phyloP scores from a whole-genome alignment of 2,888 invertebrate species.

The Polydrusus pterygomalis region DNA sequence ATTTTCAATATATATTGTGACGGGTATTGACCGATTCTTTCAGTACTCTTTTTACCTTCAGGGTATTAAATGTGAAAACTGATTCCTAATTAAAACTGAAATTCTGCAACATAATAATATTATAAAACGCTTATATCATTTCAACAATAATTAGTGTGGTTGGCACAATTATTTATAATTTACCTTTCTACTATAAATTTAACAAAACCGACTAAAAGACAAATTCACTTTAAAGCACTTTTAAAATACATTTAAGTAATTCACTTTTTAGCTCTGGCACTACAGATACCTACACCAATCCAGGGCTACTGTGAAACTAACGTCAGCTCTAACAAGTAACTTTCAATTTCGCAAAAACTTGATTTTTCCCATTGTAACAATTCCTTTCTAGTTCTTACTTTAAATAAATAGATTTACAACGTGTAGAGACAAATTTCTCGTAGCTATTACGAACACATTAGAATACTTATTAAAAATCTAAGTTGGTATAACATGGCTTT shows the following conservation, averaged over 20 bases:
- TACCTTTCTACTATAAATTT: not conserved
- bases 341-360: constrained; percentile 14
- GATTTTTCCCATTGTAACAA: constrained; percentile 4
- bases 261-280: not conserved
- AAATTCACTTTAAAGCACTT: not conserved
- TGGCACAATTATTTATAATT: not conserved
- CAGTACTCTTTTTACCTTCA: too few species aligned
- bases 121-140: too few species aligned
- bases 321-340: constrained; percentile 1
- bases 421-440: too few species aligned
- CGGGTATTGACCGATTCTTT: too few species aligned
- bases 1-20: too few species aligned
- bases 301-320: not conserved
- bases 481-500: too few species aligned
- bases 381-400: constrained; percentile 7
- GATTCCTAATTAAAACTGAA: too few species aligned
- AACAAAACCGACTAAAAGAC: not conserved
- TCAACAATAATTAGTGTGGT: not conserved
- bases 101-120: too few species aligned
- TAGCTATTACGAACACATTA: too few species aligned
- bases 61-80: too few species aligned
- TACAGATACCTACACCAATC: not conserved
- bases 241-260: not conserved
- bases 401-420: too few species aligned
- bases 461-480: too few species aligned